Base-by-base conservation (phyloP, 2,888 invertebrate genomes). In the Torymus aiolomorphi region DNA sequence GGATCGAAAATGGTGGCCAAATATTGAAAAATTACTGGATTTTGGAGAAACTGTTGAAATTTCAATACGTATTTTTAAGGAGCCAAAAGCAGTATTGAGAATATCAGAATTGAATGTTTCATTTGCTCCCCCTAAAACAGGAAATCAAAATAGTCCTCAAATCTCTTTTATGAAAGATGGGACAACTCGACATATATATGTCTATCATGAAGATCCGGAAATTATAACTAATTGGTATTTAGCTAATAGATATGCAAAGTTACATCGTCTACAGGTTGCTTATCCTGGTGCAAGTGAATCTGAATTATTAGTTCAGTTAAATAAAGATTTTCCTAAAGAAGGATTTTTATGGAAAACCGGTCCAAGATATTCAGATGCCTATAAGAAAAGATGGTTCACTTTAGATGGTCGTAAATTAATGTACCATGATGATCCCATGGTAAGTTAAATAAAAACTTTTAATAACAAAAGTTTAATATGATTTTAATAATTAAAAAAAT, bases 291-390 rank as follows among this genome's bases (percentile, higher is more conserved):
- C 94, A 0, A 93, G 92, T 52, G 95, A 96, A 86, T 92, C 92
- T 0, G 95, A 96, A 89, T 91, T 97, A 71, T 92, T 95, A 2
- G 92, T 93, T 42, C 94, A 94, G 83, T 91, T 97, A 66, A 95
- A 96, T 0, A 93, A 94, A 88, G 97, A 97, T 90, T 97, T 97
- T 90, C 92, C 94, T 0, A 93, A 95, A 87, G 97, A 97, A 91
- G 97, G 97, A 3, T 97, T 95, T 94, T 91, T 97, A 57, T 95
- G 94, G 93, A 97, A 97, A 92, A 97, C 97, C 0, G 97, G 97
- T 0, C 97, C 97, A 0, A 91, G 95, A 78, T 92, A 93, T 2
- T 94, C 94, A 4, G 97, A 97, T 87, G 95, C 95, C 0, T 97
- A 96, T 88, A 94, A 96, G 84, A 94, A 95, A 84, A 91, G 97